Evolutionary conservation across 2,888 invertebrate species (phyloP).

Genomic region (Pecten maximus): DNA sequence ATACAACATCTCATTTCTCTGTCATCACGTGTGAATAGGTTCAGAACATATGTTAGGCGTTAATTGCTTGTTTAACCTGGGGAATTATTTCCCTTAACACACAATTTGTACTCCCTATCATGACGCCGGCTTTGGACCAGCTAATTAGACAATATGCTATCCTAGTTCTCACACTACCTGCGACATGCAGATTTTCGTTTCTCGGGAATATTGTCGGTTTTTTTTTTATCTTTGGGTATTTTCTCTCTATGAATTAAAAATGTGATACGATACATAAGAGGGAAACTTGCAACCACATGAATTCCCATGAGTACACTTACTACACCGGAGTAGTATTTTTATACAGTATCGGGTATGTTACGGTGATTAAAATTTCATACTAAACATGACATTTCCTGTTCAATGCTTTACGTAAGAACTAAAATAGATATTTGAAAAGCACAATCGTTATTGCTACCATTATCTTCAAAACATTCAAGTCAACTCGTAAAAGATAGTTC

Average conservation of each 20-base stretch:
- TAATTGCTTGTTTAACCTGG: slow-evolving; percentile 8
- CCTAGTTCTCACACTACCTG: not conserved
- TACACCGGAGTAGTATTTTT: not conserved
- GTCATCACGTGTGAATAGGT: not conserved
- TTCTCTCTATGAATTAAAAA: not conserved
- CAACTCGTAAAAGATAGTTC: not conserved
- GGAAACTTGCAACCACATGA: not conserved
- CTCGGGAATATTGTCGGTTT: not conserved
- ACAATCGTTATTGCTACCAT: not conserved
- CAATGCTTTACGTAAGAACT: not conserved
- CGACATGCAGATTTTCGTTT: not conserved
- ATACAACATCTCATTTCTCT: not conserved
- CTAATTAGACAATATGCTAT: not conserved
- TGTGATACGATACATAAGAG: not conserved
- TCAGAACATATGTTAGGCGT: not conserved
- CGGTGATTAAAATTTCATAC: not conserved
- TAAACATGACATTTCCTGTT: not conserved
- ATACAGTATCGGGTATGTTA: not conserved
- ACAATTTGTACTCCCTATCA: not conserved
- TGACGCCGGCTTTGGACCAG: not conserved
- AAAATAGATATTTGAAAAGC: not conserved
- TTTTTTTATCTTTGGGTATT: not conserved
- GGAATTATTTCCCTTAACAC: not conserved
- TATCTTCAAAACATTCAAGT: not conserved
- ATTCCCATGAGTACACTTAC: not conserved